Conservation (phyloP, 2,113 vertebrate genomes). For the Sus scrofa region DNA sequence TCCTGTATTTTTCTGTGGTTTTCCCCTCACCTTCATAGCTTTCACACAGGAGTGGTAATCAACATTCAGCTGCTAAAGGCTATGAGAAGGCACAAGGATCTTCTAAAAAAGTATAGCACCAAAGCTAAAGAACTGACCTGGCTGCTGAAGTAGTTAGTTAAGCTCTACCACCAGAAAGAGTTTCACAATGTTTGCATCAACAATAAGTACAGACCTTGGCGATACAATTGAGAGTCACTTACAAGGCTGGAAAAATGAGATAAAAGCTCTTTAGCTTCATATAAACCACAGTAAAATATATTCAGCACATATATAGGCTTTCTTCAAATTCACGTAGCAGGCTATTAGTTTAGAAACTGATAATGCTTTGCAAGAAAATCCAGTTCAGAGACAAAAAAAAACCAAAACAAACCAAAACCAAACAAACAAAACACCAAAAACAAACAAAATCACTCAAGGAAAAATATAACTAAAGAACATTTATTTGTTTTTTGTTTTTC, state of each 20-base stretch:
- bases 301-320: background rate
- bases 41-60: background rate
- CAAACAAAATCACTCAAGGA: slow-evolving; percentile 75
- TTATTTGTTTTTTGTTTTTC: slow-evolving; percentile 84
- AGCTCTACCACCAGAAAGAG: background rate
- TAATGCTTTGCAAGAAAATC: slow-evolving; percentile 39
- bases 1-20: background rate
- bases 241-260: slow-evolving; percentile 12
- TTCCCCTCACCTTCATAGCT: background rate
- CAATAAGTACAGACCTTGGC: background rate
- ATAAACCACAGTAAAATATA: slow-evolving; percentile 35
- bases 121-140: background rate
- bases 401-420: background rate
- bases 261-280: background rate
- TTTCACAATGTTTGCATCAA: background rate
- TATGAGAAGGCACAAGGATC: background rate
- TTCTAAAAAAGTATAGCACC: background rate
- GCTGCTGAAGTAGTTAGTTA: background rate
- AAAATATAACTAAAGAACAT: slow-evolving; percentile 87
- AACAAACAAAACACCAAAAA: background rate
- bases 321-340: background rate
- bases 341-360: background rate
- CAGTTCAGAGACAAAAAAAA: background rate
- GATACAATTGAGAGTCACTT: background rate
- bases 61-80: background rate